phyloP scores from a whole-genome alignment of 2,113 vertebrate species.

The Caretta caretta region DNA sequence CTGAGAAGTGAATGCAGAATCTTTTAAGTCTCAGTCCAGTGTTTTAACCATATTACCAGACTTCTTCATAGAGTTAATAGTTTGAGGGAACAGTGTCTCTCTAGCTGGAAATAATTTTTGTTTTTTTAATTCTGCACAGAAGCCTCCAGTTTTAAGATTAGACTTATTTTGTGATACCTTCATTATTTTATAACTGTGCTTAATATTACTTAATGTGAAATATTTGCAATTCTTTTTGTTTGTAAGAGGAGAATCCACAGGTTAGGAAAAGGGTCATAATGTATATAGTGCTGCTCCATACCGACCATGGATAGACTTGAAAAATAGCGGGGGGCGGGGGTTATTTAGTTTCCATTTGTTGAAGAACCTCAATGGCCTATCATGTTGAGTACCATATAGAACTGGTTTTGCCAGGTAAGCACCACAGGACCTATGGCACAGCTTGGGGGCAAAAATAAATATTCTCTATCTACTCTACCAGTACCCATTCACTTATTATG shows the following conservation, averaged over 20 bases:
- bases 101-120: not conserved
- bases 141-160: not conserved
- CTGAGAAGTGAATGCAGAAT: not conserved
- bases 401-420: not conserved
- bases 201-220: not conserved
- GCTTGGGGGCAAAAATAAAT: accelerated
- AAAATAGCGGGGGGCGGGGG: not conserved
- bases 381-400: not conserved
- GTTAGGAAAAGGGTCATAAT: not conserved
- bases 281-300: not conserved
- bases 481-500: not conserved
- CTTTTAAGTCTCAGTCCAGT: not conserved
- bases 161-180: not conserved
- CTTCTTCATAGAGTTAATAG: not conserved
- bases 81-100: not conserved
- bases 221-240: not conserved
- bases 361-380: not conserved
- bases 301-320: accelerated
- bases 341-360: not conserved
- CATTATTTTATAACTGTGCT: not conserved
- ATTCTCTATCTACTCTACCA: not conserved
- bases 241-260: not conserved
- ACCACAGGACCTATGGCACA: not conserved
- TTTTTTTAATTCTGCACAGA: not conserved
- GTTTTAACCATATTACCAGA: not conserved